phyloP scores from a whole-genome alignment of 2,797 vertebrate species.

The Mareca penelope region DNA sequence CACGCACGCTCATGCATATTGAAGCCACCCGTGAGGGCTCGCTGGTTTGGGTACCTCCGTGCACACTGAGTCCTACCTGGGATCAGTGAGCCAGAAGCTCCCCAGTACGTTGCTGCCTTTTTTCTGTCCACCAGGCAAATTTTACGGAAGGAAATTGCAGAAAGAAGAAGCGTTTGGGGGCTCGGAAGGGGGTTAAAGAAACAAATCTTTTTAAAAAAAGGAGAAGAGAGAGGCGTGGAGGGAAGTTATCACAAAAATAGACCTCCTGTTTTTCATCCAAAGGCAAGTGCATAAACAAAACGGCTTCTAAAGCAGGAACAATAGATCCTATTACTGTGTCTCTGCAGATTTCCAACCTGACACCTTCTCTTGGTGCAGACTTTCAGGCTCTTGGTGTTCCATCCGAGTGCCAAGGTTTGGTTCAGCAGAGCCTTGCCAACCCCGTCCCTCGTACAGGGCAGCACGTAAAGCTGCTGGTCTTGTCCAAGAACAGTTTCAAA shows the following conservation, averaged over 20 bases:
- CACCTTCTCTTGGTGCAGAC: not conserved
- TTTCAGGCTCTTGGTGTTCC: fast-evolving
- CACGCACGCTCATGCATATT: not conserved
- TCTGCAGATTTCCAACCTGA: not conserved
- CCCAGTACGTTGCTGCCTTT: not conserved
- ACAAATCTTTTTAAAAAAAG: fast-evolving
- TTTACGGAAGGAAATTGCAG: fast-evolving
- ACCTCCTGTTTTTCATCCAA: not conserved
- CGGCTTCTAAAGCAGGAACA: not conserved
- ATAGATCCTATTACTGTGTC: not conserved
- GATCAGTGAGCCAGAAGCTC: not conserved
- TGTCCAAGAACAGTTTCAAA: fast-evolving
- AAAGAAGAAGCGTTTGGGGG: fast-evolving
- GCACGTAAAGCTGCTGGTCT: not conserved
- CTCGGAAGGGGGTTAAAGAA: not conserved
- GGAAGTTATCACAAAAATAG: not conserved
- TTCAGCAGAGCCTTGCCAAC: not conserved
- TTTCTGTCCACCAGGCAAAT: fast-evolving
- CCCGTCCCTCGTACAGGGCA: fast-evolving
- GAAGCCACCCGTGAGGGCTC: not conserved
- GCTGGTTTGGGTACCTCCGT: not conserved
- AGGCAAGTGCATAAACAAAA: not conserved
- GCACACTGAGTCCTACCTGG: not conserved
- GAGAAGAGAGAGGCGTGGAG: not conserved
- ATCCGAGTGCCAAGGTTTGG: not conserved